Percentiles rank a stretch among this genome's conserved stretches.
Evolutionary conservation across 2,113 vertebrate species (phyloP).

Genomic region (Onychostruthus taczanowskii): DNA sequence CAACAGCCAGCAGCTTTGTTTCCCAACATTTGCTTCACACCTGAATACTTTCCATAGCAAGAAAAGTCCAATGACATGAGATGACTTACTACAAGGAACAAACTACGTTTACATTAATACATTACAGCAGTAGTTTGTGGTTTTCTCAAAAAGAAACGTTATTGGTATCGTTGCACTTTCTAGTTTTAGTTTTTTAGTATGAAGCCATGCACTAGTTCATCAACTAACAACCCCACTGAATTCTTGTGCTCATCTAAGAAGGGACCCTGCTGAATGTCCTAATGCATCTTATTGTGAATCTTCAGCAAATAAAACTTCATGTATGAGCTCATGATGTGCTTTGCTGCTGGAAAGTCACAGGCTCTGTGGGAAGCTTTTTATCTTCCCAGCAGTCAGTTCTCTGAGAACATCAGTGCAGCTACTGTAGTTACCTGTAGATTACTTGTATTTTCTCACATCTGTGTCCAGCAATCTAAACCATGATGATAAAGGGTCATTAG

Average conservation of each 20-base stretch:
- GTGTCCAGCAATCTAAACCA: conserved; percentile 88
- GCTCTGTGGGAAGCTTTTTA: conserved; percentile 98
- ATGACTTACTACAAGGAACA: conserved; percentile 26
- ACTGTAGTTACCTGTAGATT: conserved; percentile 88
- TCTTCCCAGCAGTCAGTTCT: conserved; percentile 95
- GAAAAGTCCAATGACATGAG: neutral
- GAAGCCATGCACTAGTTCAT: conserved; percentile 73
- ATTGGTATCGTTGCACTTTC: conserved; percentile 48
- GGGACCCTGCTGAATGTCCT: conserved; percentile 80
- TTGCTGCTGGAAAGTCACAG: conserved; percentile 88
- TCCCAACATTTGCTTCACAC: neutral
- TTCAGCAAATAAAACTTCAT: conserved; percentile 88
- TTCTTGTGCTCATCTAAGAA: conserved; percentile 74
- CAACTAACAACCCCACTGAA: conserved; percentile 76
- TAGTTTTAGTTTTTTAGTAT: conserved; percentile 58
- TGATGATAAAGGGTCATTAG: conserved; percentile 90
- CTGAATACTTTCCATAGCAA: neutral
- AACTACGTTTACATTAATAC: conserved; percentile 39
- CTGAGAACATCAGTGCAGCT: conserved; percentile 89
- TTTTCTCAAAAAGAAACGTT: conserved; percentile 10
- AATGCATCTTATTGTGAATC: conserved; percentile 84
- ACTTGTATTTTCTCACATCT: conserved; percentile 91
- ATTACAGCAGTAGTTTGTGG: neutral
- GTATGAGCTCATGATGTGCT: conserved; percentile 96
- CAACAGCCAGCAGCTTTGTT: neutral